Evolutionary conservation across 2,888 invertebrate species (phyloP), one percentile per base, ranked within the genome.

Genomic region (Ceraclea dissimilis): DNA sequence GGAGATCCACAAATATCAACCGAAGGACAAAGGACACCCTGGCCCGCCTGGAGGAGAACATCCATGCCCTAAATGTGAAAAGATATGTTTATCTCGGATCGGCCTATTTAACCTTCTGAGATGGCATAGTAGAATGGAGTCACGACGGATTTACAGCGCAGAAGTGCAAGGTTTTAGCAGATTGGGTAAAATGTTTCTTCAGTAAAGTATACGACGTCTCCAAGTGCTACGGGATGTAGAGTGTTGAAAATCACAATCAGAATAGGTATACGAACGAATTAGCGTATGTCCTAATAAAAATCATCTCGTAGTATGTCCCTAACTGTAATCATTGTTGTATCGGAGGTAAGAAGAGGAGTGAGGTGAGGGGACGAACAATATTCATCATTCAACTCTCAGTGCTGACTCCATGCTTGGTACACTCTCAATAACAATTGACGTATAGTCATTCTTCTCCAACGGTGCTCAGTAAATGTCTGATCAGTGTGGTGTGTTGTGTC

Each of bases 361-460:
- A 13, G 34, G 39, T 33, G 48, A 22, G 43, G 48, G 18, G 39
- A 34, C n/a, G n/a, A n/a, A 22, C 49, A 43, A 33, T 16, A 39
- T 52, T 39, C 52, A 44, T 31, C 46, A 49, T 49, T 39, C 13
- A 46, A 46, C 26, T 11, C n/a, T 13, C 21, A 33, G 34, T 50
- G 50, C 11, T 33, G 49, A 34, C 49, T 49, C 54, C 55, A 46
- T 51, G 39, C 49, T 56, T 47, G 48, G 47, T 48, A 51, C 47
- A 51, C 51, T 51, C 56, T 51, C 56, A 49, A 49, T 46, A 52
- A 52, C 39, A 57, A 57, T 52, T 57, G 56, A 49, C 56, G 44
- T 21, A 39, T 26, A 57, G 56, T 57, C 52, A 75, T 75, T 75
- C 75, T 75, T 73, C 76, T 75, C 74, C 76, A 74, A 74, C 75